phyloP scores from a whole-genome alignment of 2,797 vertebrate species.

The Micromesistius poutassou region DNA sequence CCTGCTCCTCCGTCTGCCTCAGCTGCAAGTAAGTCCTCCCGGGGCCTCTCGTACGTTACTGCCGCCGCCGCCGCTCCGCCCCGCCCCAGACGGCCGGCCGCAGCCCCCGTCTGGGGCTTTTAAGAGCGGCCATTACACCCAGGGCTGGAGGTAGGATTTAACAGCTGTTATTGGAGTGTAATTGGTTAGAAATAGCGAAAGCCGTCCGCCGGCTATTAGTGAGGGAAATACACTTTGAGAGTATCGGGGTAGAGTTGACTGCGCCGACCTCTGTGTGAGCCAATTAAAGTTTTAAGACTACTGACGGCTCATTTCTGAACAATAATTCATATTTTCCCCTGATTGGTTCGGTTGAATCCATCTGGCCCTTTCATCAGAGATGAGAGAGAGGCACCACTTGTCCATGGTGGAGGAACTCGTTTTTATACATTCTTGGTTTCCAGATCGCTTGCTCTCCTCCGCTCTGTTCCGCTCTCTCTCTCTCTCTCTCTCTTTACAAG shows the following conservation, averaged over 20 bases:
- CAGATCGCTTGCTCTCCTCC: too few relatives aligned
- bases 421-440: too few relatives aligned
- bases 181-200: slow-evolving; percentile 2
- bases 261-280: neutral
- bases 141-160: neutral
- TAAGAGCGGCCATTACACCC: neutral
- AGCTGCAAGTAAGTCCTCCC: slow-evolving; percentile 77
- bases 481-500: too few relatives aligned
- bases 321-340: neutral
- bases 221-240: neutral
- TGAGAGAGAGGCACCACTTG: neutral
- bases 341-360: neutral
- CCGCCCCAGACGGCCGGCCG: neutral
- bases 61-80: neutral
- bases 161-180: neutral
- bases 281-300: neutral
- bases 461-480: too few relatives aligned
- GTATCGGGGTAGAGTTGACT: neutral
- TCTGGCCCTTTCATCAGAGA: neutral
- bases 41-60: neutral
- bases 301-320: neutral
- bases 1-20: slow-evolving; percentile 78
- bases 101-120: neutral
- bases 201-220: neutral
- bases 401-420: too few relatives aligned